Conservation (phyloP, 2,797 vertebrate genomes). For the Melanogrammus aeglefinus region DNA sequence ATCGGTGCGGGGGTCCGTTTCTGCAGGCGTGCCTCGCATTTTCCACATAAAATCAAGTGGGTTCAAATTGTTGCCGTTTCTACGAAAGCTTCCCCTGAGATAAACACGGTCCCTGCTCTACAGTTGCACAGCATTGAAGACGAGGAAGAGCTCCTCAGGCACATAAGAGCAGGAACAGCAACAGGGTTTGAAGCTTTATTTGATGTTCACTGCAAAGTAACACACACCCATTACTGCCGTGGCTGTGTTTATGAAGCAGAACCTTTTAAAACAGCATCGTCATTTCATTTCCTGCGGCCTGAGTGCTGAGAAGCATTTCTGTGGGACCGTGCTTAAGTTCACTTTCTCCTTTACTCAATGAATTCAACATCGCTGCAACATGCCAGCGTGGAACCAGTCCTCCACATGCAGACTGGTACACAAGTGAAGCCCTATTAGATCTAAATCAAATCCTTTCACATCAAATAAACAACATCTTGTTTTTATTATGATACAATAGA, state of each 20-base stretch:
- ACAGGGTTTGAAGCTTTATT: neutral
- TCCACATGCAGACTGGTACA: conserved; percentile 41
- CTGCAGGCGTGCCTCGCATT: conserved; percentile 55
- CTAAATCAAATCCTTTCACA: conserved; percentile 46
- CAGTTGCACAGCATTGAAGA: neutral
- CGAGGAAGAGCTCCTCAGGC: neutral
- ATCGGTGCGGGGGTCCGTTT: conserved; percentile 59
- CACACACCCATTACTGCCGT: conserved; percentile 9
- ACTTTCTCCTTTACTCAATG: conserved; percentile 31
- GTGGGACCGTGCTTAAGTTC: conserved; percentile 23
- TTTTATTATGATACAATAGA: conserved; percentile 29
- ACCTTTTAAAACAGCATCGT: conserved; percentile 20
- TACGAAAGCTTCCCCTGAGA: conserved; percentile 34
- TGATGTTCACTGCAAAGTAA: neutral
- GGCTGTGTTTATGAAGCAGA: conserved; percentile 10
- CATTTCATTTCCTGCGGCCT: conserved; percentile 23
- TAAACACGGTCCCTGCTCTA: neutral
- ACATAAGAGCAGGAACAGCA: conserved; percentile 4
- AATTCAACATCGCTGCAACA: conserved; percentile 29
- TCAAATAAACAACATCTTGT: conserved; percentile 26
- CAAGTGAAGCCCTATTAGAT: conserved; percentile 45
- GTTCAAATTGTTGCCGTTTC: conserved; percentile 49
- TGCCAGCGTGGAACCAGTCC: conserved; percentile 40
- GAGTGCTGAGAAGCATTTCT: conserved; percentile 27
- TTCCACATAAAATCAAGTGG: conserved; percentile 71